Evolutionary conservation across 2,113 vertebrate species (phyloP).

Genomic region (Laticauda colubrina): DNA sequence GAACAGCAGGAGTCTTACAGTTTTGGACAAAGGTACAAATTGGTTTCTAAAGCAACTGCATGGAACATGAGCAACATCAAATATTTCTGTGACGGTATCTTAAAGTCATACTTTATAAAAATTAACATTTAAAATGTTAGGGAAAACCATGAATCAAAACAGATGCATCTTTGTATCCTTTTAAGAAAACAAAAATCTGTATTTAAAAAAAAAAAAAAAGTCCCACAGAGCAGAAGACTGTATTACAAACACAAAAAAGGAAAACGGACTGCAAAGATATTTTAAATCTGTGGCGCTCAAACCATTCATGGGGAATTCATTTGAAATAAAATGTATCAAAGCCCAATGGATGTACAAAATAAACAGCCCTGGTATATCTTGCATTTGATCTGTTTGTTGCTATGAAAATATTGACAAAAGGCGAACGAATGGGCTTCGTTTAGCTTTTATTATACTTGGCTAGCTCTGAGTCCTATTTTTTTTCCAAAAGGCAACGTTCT

Average conservation of each 20-base stretch:
- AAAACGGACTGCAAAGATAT: background rate
- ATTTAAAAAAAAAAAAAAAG: background rate
- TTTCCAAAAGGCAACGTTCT: constrained; percentile 32
- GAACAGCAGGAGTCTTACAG: background rate
- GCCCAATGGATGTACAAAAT: constrained; percentile 48
- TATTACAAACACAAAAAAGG: background rate
- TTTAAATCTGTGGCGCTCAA: background rate
- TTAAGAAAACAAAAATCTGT: background rate
- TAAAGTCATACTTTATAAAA: background rate
- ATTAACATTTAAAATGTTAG: background rate
- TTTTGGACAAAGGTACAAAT: background rate
- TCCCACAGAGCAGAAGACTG: background rate
- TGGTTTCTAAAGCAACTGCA: background rate
- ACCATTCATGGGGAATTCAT: constrained; percentile 44
- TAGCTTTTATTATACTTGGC: constrained; percentile 57
- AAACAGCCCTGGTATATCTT: constrained; percentile 40
- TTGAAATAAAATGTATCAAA: constrained; percentile 57
- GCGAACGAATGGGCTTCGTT: constrained; percentile 55
- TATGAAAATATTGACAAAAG: constrained; percentile 63
- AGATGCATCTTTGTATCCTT: background rate
- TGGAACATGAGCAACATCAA: background rate
- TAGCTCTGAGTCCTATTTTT: constrained; percentile 46
- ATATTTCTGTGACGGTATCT: background rate
- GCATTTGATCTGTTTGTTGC: constrained; percentile 51
- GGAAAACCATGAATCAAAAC: background rate